phyloP scores from a whole-genome alignment of 2,888 invertebrate species.

The Dolichopus griseipennis region DNA sequence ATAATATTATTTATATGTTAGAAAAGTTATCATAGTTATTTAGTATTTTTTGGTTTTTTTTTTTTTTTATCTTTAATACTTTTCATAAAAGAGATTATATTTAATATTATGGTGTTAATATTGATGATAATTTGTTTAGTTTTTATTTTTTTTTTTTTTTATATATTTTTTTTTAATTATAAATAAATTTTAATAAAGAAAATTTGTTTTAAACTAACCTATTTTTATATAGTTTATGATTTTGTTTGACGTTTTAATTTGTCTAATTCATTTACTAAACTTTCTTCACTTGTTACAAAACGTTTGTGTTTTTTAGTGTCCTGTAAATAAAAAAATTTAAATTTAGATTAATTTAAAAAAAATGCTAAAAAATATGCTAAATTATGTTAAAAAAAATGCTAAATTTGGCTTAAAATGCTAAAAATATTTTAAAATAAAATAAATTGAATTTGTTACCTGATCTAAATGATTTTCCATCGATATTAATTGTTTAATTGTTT shows the following conservation, averaged over 20 bases:
- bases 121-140: no score
- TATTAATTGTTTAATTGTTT: conserved; percentile 50
- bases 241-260: conserved; percentile 48
- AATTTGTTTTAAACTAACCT: neutral
- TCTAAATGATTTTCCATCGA: conserved; percentile 46
- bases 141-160: neutral
- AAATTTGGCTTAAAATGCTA: no score
- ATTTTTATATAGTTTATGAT: neutral
- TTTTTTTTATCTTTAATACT: no score
- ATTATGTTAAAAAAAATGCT: no score
- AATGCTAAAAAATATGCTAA: neutral
- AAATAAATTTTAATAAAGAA: neutral
- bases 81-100: no score
- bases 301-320: conserved; percentile 51
- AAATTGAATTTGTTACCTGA: conserved; percentile 16
- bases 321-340: conserved; percentile 12
- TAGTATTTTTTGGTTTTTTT: no score
- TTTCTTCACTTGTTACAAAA: conserved; percentile 55
- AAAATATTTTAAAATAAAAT: no score
- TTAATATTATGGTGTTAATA: no score
- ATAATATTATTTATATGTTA: no score
- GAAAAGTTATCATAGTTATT: no score
- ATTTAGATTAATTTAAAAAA: neutral
- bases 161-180: neutral
- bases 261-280: conserved; percentile 54